Conservation (phyloP, 2,113 vertebrate genomes). For the Helogale parvula region DNA sequence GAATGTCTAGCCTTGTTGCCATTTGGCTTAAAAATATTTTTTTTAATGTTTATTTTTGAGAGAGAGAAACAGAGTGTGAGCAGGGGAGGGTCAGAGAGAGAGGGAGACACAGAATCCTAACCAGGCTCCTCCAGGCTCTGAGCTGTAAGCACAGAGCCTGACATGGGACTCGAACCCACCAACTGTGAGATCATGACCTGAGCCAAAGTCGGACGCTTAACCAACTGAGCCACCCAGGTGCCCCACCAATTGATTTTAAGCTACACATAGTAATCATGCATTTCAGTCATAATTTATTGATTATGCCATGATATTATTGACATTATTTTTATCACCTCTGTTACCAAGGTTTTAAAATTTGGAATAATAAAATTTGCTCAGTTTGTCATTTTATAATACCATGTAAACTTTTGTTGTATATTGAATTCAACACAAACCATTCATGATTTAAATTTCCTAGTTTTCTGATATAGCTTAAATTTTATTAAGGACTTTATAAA, state of each 20-base stretch:
- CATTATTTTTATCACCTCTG: background rate
- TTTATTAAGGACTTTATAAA: conserved; percentile 40
- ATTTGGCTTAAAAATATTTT: background rate
- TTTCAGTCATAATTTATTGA: conserved; percentile 52
- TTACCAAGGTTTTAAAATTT: conserved; percentile 4
- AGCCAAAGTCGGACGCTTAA: no score
- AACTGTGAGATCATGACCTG: no score
- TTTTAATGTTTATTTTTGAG: no score
- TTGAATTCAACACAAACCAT: background rate
- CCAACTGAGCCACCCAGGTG: no score
- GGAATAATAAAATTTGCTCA: conserved; percentile 5
- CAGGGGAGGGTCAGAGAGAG: no score
- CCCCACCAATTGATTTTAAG: background rate
- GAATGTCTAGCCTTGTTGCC: background rate
- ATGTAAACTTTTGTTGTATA: background rate
- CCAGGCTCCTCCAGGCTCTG: no score
- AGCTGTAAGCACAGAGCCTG: no score
- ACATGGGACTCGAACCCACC: no score
- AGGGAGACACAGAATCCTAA: no score
- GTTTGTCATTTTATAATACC: background rate
- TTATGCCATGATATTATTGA: background rate
- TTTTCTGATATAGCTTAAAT: conserved; percentile 42
- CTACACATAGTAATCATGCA: conserved; percentile 1
- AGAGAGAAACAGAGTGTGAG: no score
- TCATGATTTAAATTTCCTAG: conserved; percentile 45